Conservation (phyloP, 1,140 invertebrate species). For the Drosophila truncata region DNA sequence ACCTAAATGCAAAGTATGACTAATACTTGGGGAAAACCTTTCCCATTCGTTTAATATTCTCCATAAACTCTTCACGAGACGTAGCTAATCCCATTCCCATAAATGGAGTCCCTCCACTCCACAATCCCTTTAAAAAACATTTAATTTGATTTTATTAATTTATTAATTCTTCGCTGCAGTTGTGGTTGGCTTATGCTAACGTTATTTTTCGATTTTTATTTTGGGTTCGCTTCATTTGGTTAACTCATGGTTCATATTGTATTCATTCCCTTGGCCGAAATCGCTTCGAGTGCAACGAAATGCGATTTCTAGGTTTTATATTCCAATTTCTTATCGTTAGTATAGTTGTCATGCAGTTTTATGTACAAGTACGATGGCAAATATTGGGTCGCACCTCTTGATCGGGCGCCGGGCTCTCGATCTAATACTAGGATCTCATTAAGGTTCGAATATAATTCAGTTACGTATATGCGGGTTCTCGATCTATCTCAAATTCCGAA, state of each 20-base stretch:
- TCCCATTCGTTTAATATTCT: background rate
- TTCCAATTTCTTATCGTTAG: conserved; percentile 44
- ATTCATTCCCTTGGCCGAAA: conserved; percentile 43
- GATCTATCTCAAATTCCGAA: conserved; percentile 38
- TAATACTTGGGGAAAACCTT: too few relatives aligned
- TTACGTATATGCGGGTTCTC: conserved; percentile 74
- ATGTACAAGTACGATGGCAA: conserved; percentile 68
- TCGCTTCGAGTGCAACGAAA: conserved; percentile 28
- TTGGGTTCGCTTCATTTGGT: conserved; percentile 27
- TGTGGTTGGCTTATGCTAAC: conserved; percentile 62
- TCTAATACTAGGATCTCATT: conserved; percentile 57
- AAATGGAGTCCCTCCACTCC: background rate
- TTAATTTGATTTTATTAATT: conserved; percentile 65
- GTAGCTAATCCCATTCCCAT: background rate
- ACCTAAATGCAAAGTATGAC: rapidly evolving
- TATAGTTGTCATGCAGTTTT: conserved; percentile 54
- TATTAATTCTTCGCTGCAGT: conserved; percentile 65
- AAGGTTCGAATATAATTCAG: conserved; percentile 76
- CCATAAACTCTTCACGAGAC: background rate
- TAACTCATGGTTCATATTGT: conserved; percentile 36
- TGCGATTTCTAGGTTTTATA: background rate
- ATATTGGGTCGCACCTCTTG: conserved; percentile 30
- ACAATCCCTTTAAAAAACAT: conserved; percentile 17
- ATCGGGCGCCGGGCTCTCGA: conserved; percentile 19
- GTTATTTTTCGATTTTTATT: conserved; percentile 48